Evolutionary conservation across 2,888 invertebrate species (phyloP).

Genomic region (Aporophyla nigra): DNA sequence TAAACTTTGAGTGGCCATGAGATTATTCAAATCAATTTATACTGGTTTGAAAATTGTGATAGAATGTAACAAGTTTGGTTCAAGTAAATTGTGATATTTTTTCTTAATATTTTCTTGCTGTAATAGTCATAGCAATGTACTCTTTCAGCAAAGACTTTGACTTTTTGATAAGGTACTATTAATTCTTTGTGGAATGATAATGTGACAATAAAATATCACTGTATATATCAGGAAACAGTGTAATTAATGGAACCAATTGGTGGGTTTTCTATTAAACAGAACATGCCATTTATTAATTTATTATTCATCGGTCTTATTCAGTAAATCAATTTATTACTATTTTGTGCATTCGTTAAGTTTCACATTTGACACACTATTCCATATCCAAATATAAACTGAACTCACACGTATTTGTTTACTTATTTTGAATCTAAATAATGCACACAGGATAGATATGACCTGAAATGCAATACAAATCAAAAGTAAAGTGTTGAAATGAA

Average conservation of each 20-base stretch:
- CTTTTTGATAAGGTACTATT: not conserved
- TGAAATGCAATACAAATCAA: too few species aligned
- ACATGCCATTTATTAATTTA: not conserved
- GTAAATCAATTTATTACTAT: not conserved
- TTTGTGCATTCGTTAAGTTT: not conserved
- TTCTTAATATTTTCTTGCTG: not conserved
- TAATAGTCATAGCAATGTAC: not conserved
- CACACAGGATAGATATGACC: too few species aligned
- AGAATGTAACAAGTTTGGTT: not conserved
- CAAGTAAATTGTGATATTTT: too few species aligned
- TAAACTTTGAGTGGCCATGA: conserved; percentile 6
- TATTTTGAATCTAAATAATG: too few species aligned
- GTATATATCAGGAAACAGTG: not conserved
- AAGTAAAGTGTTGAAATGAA: too few species aligned
- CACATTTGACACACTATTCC: conserved; percentile 1
- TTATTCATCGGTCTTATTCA: not conserved
- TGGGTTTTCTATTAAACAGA: not conserved
- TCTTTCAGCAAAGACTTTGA: conserved; percentile 5
- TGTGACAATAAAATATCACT: not conserved
- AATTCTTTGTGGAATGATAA: not conserved
- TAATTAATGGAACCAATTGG: not conserved
- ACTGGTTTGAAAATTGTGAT: not conserved
- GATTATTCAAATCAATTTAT: conserved; percentile 34
- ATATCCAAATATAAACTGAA: not conserved
- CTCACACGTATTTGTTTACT: not conserved